phyloP scores from a whole-genome alignment of 1,140 invertebrate genomes.

The Temnothorax longispinosus region DNA sequence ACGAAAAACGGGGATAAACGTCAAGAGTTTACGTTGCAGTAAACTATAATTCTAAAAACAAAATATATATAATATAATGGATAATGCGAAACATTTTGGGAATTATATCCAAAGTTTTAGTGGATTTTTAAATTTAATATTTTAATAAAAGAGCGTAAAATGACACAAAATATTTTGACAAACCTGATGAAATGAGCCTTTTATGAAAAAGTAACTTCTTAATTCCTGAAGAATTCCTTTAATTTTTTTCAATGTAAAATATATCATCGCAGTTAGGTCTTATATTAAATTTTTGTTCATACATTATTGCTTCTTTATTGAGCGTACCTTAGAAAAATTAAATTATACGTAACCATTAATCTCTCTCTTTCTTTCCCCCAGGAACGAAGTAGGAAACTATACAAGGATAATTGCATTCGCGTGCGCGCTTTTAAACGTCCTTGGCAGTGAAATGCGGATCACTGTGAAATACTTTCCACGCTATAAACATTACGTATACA shows the following conservation, averaged over 20 bases:
- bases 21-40: background rate
- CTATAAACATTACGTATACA: slow-evolving; percentile 26
- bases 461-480: slow-evolving; percentile 46
- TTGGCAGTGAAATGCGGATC: slow-evolving; percentile 48
- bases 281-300: background rate
- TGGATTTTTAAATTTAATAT: background rate
- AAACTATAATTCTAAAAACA: background rate
- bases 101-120: background rate
- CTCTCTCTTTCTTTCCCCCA: background rate
- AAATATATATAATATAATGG: background rate
- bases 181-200: background rate
- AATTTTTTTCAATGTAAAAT: background rate
- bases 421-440: slow-evolving; percentile 38
- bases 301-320: background rate
- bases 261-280: background rate
- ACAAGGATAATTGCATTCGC: slow-evolving; percentile 43
- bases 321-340: background rate
- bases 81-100: background rate
- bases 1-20: background rate
- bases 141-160: background rate
- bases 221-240: background rate
- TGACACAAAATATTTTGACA: background rate
- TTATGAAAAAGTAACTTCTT: background rate
- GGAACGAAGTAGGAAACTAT: background rate
- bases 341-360: slow-evolving; percentile 8